These are phyloP conservation scores for Notothenia rossii DNA, from an alignment of 2,113 vertebrate species.

Conservation along the genomic window DNA sequence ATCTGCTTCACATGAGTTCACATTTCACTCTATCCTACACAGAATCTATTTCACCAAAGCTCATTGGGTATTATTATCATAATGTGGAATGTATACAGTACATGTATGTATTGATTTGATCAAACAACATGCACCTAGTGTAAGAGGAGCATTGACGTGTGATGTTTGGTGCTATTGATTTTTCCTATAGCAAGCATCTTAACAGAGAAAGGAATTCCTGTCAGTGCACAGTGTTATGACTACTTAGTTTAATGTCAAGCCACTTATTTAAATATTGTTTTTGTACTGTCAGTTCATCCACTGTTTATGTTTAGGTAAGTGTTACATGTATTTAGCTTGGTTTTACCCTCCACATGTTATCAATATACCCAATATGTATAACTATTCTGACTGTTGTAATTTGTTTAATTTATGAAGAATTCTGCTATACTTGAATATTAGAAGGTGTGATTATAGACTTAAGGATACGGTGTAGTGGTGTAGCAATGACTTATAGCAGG, in stretches of 20 bases:
- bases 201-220: slow-evolving; percentile 19
- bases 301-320: slow-evolving; percentile 5
- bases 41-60: slow-evolving; percentile 32
- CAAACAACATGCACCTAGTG: slow-evolving; percentile 15
- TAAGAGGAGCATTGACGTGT: slow-evolving; percentile 33
- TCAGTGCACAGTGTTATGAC: slow-evolving; percentile 16
- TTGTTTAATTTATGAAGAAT: slow-evolving; percentile 32
- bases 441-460: slow-evolving; percentile 18
- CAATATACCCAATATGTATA: slow-evolving; percentile 18
- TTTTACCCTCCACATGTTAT: slow-evolving; percentile 8
- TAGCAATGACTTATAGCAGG: slow-evolving; percentile 13
- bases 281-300: slow-evolving; percentile 13
- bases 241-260: background rate
- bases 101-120: slow-evolving; percentile 32
- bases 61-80: slow-evolving; percentile 17
- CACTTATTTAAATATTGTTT: slow-evolving; percentile 41
- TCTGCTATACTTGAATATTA: slow-evolving; percentile 64
- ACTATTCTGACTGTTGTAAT: slow-evolving; percentile 10
- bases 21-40: slow-evolving; percentile 20
- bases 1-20: background rate
- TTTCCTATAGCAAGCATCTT: slow-evolving; percentile 48
- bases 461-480: background rate
- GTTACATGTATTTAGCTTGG: slow-evolving; percentile 2
- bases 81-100: slow-evolving; percentile 26
- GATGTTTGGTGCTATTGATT: slow-evolving; percentile 47